Base-by-base conservation (phyloP, 2,113 vertebrate species). In the Lota lota region DNA sequence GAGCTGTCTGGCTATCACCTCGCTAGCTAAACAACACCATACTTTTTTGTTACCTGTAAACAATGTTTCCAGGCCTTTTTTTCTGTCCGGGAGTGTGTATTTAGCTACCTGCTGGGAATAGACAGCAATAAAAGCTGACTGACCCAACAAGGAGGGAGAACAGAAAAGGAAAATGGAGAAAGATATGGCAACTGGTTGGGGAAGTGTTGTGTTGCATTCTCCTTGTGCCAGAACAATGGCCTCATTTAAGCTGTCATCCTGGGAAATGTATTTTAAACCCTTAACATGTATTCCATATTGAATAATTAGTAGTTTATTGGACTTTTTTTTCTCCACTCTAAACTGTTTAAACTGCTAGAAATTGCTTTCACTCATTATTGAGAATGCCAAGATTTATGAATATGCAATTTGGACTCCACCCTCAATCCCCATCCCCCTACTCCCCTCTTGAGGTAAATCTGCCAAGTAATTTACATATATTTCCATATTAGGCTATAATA, bases 41-140 rank as follows among this genome's bases (percentile, higher is more conserved):
- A 75, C 70, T 79, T 83, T 87, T 81, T 74, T 74, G 66, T 76
- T 76, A 77, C 79, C 78, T 68, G 80, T 83, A 83, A 88, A 88
- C 85, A 85, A 50, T 61, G 64, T 79, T 77, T 78, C 40, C 36
- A 64, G 68, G 61, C 40, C 75, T 66, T 63, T 69, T 80, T 51
- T 28, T 59, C 16, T 17, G 63, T 70, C 69, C 74, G 73, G 20
- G 66, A 59, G 69, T 76, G 67, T 70, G 73, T 70, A 72, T 82
- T 80, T 67, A 77, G 54, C 69, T 47, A 50, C 81, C 71, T 16
- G 76, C 72, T 76, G 76, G 74, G 72, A 76, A 28, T 19, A 70
- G 75, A 75, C 12, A 16, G 54, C 70, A 54, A 62, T 77, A 80
- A 81, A 78, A 73, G 80, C 70, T 11, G 21, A 64, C 56, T 76